Percentiles rank a stretch among this genome's conserved stretches.
Evolutionary conservation across 2,113 vertebrate species (phyloP).

Genomic region (Calypte anna): DNA sequence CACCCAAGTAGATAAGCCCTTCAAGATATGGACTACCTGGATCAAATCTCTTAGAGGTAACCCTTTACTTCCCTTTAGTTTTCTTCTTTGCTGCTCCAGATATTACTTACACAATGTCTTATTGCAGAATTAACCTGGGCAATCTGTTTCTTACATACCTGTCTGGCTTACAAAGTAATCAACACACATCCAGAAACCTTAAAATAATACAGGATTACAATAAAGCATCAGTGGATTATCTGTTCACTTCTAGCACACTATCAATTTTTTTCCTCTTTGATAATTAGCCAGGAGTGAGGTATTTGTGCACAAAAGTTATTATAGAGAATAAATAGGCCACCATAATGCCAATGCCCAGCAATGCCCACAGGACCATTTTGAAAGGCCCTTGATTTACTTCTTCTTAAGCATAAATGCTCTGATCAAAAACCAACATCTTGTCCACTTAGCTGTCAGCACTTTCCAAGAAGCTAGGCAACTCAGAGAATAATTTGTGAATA

Average conservation of each 20-base stretch:
- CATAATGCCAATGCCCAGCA: background rate
- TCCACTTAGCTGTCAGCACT: background rate
- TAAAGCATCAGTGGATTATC: background rate
- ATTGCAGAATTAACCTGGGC: background rate
- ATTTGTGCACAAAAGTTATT: background rate
- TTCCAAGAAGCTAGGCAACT: background rate
- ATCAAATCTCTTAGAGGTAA: background rate
- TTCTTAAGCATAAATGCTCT: background rate
- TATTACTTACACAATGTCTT: background rate
- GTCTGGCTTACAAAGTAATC: background rate
- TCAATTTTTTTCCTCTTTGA: background rate
- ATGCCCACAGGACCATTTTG: background rate
- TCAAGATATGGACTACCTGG: background rate
- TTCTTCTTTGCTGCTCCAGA: background rate
- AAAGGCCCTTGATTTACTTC: background rate
- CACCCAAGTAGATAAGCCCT: background rate
- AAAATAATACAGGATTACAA: background rate
- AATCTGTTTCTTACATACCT: background rate
- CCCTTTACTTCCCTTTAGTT: background rate
- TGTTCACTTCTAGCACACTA: background rate
- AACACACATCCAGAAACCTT: background rate
- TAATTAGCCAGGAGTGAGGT: accelerated
- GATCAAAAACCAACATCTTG: background rate
- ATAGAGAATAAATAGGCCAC: background rate
- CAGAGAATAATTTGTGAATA: conserved; percentile 23